Evolutionary conservation across 2,888 invertebrate species (phyloP), one percentile per base, ranked within the genome.

Genomic region (Galerucella calmariensis): DNA sequence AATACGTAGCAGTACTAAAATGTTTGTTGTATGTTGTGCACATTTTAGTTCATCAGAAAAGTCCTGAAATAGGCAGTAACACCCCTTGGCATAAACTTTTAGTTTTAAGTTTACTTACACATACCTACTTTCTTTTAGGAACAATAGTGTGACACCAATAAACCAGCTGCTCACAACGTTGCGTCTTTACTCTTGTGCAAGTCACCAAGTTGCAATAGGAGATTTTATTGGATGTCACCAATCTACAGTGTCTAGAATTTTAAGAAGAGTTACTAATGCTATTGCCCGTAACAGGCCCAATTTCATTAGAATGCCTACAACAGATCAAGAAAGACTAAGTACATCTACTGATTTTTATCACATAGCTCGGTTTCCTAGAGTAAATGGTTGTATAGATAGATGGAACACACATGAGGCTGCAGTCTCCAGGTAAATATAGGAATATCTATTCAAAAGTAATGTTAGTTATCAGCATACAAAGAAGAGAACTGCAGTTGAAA

Each of bases 171-270:
- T 78, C 9, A 46, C 77, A 46, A 72, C 75, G 9, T 56, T 78
- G n/a, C 44, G 75, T 12, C 76, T 74, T 56, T 75, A 73, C 72
- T 77, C 77, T 41, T 63, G 73, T 14, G 74, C 72, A 56, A 69
- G 65, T 20, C 73, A 78, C 70, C 67, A 74, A 66, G 63, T 74
- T 20, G 56, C 74, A 10, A 61, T 75, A 27, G 77, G 66, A 16
- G 75, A 79, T 66, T 79, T 78, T 75, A 59, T 59, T 9, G 76
- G 75, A 27, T 69, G 76, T n/a, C 69, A 75, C 46, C 73, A 78
- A 69, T 12, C 76, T 20, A 72, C 76, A 48, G 77, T 69, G 14
- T 73, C 74, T 14, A 63, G 35, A 27, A 75, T 78, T 44, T 48
- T 78, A n/a, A 62, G 59, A 44, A 35, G 69, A 69, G 75, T 78